phyloP scores from a whole-genome alignment of 2,888 invertebrate species.

The Malthinus flaveolus region DNA sequence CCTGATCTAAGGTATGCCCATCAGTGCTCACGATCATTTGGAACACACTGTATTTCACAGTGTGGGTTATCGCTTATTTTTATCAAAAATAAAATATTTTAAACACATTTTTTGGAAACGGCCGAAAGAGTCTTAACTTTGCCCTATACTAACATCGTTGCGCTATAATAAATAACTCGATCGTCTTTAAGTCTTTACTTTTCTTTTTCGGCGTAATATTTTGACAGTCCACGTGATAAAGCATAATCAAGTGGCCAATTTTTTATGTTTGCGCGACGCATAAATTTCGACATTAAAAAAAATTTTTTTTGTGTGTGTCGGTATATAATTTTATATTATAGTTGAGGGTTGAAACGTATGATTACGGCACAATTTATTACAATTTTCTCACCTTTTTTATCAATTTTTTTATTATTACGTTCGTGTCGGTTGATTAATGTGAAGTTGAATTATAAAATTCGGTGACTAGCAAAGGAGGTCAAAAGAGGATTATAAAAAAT shows the following conservation, averaged over 20 bases:
- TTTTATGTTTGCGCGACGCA: slow-evolving; percentile 40
- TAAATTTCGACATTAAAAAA: slow-evolving; percentile 40
- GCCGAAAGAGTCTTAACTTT: slow-evolving; percentile 22
- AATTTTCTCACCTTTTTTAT: too few species aligned
- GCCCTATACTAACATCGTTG: too few species aligned
- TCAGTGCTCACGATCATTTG: too few species aligned
- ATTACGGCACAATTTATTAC: too few species aligned
- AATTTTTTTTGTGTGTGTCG: slow-evolving; percentile 24
- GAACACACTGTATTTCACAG: slow-evolving; percentile 31
- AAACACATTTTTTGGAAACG: slow-evolving; percentile 30
- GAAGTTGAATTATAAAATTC: too few species aligned
- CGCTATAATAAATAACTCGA: too few species aligned
- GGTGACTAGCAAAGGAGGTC: too few species aligned
- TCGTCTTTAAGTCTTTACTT: slow-evolving; percentile 29
- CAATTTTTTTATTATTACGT: too few species aligned
- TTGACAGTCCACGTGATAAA: slow-evolving; percentile 48
- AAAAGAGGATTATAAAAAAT: too few species aligned
- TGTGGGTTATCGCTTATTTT: slow-evolving; percentile 37
- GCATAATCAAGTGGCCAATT: slow-evolving; percentile 49
- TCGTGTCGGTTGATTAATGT: too few species aligned
- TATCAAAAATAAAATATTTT: slow-evolving; percentile 44
- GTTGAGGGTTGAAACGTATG: background rate
- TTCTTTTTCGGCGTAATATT: slow-evolving; percentile 46
- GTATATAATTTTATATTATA: slow-evolving; percentile 19
- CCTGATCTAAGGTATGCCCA: too few species aligned